Evolutionary conservation across 2,888 invertebrate genomes (phyloP), one percentile per base, ranked within the genome.

Genomic region (Sipha maydis): DNA sequence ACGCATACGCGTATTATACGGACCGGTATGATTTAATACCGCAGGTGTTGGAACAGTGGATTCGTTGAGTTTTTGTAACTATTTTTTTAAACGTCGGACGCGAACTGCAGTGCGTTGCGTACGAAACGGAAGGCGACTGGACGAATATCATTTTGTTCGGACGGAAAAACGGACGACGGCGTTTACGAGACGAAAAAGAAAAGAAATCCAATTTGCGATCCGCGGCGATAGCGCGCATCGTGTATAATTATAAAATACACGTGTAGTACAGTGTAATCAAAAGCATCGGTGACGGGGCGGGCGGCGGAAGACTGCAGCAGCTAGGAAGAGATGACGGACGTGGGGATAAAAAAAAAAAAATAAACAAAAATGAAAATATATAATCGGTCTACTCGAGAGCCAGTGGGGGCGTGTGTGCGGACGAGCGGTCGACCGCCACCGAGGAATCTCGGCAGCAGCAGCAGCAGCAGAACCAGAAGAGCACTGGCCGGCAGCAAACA

Each of bases 401-500:
- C 28, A 11, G 69, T 54, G 82, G 69, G 69, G 54, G 82, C 79
- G 69, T 41, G 69, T 41, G 69, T 28, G 80, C 11, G 80, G n/a
- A 69, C 69, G 5, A 34, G 69, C 82, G 41, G 48, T 48, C 48
- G 14, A 48, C 80, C 38, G 80, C 61, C 61, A 25, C 67, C 48
- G 80, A 61, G 69, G 69, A 82, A 82, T 82, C 82, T 69, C 41
- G 69, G n/a, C 19, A 7, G 34, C 61, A 79, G n/a, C 80, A 79
- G 48, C 56, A 28, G 19, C 19, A 7, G 61, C 61, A 79, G n/a
- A 34, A 34, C n/a, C 25, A 14, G 48, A 1, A 69, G 82, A 71
- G 21, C 48, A 69, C 69, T 80, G 69, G 69, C 82, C 82, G 71
- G 69, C 82, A 82, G 82, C 82, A n/a, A 48, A 82, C 82, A 9